Percentiles rank a stretch among this genome's conserved stretches.
These are phyloP conservation scores for Andrena dorsata DNA, from an alignment of 2,888 invertebrate species.

Conservation along the genomic window DNA sequence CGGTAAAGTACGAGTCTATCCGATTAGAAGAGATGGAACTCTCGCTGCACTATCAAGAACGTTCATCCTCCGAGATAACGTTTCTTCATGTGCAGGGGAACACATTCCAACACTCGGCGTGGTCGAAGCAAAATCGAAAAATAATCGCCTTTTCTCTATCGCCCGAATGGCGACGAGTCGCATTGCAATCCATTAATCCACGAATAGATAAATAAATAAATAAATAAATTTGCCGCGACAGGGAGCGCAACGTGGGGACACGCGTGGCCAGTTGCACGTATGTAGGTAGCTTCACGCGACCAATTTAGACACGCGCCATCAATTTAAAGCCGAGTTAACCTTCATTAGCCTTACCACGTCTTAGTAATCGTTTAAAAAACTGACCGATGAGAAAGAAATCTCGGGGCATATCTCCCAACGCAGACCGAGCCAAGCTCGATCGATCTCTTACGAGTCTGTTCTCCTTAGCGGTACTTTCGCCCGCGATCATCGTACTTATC, in stretches of 20 bases:
- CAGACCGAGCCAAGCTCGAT: neutral
- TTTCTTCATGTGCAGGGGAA: too few relatives aligned
- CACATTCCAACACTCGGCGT: too few relatives aligned
- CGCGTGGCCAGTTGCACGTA: conserved; percentile 4
- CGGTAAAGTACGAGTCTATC: too few relatives aligned
- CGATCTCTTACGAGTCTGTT: neutral
- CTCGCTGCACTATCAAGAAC: too few relatives aligned
- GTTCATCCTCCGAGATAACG: too few relatives aligned
- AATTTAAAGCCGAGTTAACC: conserved; percentile 54
- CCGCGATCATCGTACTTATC: neutral
- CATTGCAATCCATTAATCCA: too few relatives aligned
- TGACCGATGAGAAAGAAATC: conserved; percentile 24
- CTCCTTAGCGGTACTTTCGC: neutral
- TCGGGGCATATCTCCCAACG: neutral
- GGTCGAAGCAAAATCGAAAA: too few relatives aligned
- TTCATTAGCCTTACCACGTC: conserved; percentile 44
- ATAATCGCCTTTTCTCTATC: too few relatives aligned
- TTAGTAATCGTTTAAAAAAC: conserved; percentile 21
- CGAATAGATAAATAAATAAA: too few relatives aligned
- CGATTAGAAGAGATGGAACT: too few relatives aligned
- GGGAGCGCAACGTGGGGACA: neutral
- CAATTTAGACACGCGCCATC: conserved; percentile 54
- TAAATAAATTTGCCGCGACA: neutral
- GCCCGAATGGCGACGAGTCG: too few relatives aligned
- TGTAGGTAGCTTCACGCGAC: conserved; percentile 16